Percentiles rank a stretch among this genome's conserved stretches.
These are phyloP conservation scores for Pristionchus pacificus DNA, from an alignment of 1,140 invertebrate species.

Conservation along the genomic window DNA sequence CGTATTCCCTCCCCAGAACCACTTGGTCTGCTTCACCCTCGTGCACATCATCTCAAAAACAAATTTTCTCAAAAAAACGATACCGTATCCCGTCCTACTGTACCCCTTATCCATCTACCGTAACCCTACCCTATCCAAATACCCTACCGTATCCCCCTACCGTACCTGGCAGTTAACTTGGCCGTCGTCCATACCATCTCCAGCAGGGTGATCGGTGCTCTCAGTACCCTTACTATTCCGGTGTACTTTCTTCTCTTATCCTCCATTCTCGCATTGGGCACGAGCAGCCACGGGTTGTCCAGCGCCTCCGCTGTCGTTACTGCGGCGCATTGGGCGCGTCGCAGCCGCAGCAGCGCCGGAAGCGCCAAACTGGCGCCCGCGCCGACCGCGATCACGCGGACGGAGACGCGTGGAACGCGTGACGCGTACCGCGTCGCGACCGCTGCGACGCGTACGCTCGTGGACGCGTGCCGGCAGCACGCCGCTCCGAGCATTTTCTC, in stretches of 20 bases:
- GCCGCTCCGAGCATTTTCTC: background rate
- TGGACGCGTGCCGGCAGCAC: background rate
- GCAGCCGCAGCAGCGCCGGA: background rate
- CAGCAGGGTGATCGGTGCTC: too few relatives aligned
- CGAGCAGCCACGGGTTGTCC: background rate
- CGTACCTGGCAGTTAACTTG: background rate
- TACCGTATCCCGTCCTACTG: background rate
- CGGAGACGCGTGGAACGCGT: background rate
- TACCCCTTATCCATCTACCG: too few relatives aligned
- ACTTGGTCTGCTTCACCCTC: too few relatives aligned
- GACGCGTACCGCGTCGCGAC: background rate
- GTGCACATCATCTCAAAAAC: too few relatives aligned
- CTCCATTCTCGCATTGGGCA: background rate
- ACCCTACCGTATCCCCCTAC: background rate
- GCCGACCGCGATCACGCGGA: background rate
- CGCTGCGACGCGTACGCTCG: background rate
- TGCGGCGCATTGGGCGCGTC: background rate
- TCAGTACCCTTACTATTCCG: too few relatives aligned
- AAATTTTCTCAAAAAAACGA: background rate
- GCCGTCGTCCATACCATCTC: background rate
- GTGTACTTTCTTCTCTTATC: too few relatives aligned
- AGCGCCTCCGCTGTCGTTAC: background rate
- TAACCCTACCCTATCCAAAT: background rate
- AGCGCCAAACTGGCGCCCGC: background rate
- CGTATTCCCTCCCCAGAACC: background rate